Evolutionary conservation across 2,888 invertebrate species (phyloP), one percentile per base, ranked within the genome.

Genomic region (Parnassius orleans): DNA sequence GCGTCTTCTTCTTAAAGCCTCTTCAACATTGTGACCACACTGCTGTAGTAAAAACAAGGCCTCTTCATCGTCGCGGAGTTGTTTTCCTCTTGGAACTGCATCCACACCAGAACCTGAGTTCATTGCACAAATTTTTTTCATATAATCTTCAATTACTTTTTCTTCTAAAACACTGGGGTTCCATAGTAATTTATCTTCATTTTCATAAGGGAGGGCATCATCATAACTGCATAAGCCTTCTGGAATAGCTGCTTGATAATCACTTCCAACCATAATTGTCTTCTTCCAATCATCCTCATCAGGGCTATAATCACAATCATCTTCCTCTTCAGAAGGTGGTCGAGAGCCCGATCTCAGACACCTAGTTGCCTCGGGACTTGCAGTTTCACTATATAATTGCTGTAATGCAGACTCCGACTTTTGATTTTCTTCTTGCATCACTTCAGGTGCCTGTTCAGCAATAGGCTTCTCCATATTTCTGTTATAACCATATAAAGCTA

Each of bases 111-210:
- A 76, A 15, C 81, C 83, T 44, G 81, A 89, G 76, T 78, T 93
- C 87, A 81, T 90, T 72, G 80, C 88, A 81, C 77, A 92, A 79
- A 77, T 93, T 90, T 92, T 95, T 77, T 91, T 93, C 77, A 98
- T 93, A 81, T 97, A 98, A 53, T 95, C 95, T 78, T 98, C 97
- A 19, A 96, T 96, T 64, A 94, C 92, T 52, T 92, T 92, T 76
- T 95, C 95, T 46, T 93, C 93, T 61, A 98, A 90, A 67, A 94
- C 94, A 70, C 93, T 93, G 0, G 98, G 98, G 80, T 98, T 97
- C 98, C 99, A 99, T 10, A 99, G 88, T 59, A 98, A 92, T 86
- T 98, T 97, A 79, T 98, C 98, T 80, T 98, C 98, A 89, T 98
- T 98, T 88, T 98, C 98, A 81, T 98, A 98, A 0, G 98, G 97